Evolutionary conservation across 2,797 vertebrate genomes (phyloP), one percentile per base, ranked within the genome.

Genomic region (Myotis daubentonii): DNA sequence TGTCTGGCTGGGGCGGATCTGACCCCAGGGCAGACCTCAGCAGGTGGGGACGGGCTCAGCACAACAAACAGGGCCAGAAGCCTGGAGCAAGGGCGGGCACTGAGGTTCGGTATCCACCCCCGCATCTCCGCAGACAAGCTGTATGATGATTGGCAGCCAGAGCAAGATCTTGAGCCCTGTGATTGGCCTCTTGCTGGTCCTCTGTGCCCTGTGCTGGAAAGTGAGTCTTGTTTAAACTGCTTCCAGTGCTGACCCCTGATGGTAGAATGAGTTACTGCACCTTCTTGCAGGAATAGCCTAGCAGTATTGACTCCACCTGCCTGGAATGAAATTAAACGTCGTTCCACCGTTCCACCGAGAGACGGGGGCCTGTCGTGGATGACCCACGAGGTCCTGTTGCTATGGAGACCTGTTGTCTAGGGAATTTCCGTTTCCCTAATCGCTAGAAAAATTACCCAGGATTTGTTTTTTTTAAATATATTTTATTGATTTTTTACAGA

Each of bases 221-320:
- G 12, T 51, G 7, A 13, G 41, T 53, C 23, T 60, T 19, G 8
- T n/a, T 47, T 25, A 3, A 8, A 47, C 75, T 70, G 53, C 19
- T 71, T 23, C 86, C 55, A 41, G 76, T 91, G 91, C 96, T 96
- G 96, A 94, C 96, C 2, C 92, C 97, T 93, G 47, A 78, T 92
- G 95, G 95, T 44, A 1, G 38, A 66, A 55, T 23, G 38, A 51
- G 87, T 72, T 84, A 91, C 83, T 95, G 89, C 97, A 93, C 5
- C 49, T 68, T 30, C 47, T 76, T 93, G 66, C 51, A 2, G 41
- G n/a, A 85, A 15, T 38, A 55, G 23, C 22, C 44, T 19, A 4
- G 53, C 30, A 7, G 16, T 19, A 19, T 6, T 38, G n/a, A 72
- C 38, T n/a, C 38, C 38, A 5, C 6, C 47, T 12, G 49, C 23